A percentile compares a stretch with the other conserved stretches of the same genome.
phyloP scores from a whole-genome alignment of 2,113 vertebrate genomes.

The Circaetus gallicus region DNA sequence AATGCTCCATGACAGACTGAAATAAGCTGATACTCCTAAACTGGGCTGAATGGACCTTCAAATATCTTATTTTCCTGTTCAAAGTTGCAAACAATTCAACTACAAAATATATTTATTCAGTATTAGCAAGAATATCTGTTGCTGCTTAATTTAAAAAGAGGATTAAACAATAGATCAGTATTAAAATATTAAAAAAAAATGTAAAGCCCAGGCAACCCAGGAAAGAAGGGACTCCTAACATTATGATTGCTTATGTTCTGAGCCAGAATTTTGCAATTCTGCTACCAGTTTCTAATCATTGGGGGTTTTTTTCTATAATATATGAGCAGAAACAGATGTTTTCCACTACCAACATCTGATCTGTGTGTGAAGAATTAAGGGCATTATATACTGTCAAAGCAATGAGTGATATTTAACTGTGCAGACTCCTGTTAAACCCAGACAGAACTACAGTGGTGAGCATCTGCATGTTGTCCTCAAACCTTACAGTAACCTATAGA shows the following conservation, averaged over 20 bases:
- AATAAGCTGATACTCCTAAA: neutral
- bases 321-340: slow-evolving; percentile 35
- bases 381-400: neutral
- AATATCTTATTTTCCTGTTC: neutral
- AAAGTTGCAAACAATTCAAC: neutral
- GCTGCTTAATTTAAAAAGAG: neutral
- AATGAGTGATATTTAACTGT: slow-evolving; percentile 8
- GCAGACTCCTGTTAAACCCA: neutral
- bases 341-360: slow-evolving; percentile 3
- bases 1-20: neutral
- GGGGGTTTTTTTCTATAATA: neutral
- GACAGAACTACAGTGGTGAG: neutral
- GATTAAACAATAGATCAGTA: neutral
- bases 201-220: neutral
- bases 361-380: slow-evolving; percentile 5
- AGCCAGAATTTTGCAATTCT: neutral
- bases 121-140: neutral
- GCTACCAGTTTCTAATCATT: neutral
- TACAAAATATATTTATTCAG: neutral
- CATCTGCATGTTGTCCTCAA: neutral
- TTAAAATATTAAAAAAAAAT: neutral
- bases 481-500: neutral
- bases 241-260: neutral
- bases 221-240: neutral
- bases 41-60: neutral